Percentiles rank a stretch among this genome's conserved stretches.
These are phyloP conservation scores for Prosopocoilus inquinatus DNA, from an alignment of 2,888 invertebrate genomes.

Conservation along the genomic window DNA sequence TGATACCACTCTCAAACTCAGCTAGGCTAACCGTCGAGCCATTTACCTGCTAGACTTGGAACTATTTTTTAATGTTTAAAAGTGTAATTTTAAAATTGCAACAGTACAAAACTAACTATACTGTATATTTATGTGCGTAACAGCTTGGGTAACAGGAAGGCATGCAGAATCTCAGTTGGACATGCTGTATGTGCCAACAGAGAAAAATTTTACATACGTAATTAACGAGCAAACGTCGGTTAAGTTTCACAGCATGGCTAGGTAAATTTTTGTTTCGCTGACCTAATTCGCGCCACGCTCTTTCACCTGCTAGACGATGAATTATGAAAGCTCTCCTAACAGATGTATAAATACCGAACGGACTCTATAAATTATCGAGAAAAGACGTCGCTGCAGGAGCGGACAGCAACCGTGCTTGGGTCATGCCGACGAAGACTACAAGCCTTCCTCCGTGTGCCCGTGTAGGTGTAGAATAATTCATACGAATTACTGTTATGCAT, in stretches of 20 bases:
- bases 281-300: constrained; percentile 26
- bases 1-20: too few species aligned
- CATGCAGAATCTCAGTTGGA: too few species aligned
- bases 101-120: too few species aligned
- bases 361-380: constrained; percentile 42
- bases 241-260: background rate
- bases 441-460: constrained; percentile 21
- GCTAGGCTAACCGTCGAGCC: too few species aligned
- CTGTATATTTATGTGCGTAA: too few species aligned
- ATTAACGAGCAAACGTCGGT: too few species aligned
- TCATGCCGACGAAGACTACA: constrained; percentile 32
- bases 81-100: too few species aligned
- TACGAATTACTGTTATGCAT: constrained; percentile 6
- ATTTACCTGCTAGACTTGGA: too few species aligned
- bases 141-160: too few species aligned
- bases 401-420: constrained; percentile 29
- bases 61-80: too few species aligned
- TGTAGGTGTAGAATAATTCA: constrained; percentile 28
- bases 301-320: constrained; percentile 42
- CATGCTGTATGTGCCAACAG: too few species aligned
- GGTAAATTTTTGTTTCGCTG: constrained; percentile 21
- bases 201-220: too few species aligned
- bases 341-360: constrained; percentile 47
- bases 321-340: constrained; percentile 42
- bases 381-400: constrained; percentile 17